A percentile compares a stretch with the other conserved stretches of the same genome.
These are phyloP conservation scores for Stegodyphus mimosarum DNA, from an alignment of 1,140 invertebrate genomes.

Conservation along the genomic window DNA sequence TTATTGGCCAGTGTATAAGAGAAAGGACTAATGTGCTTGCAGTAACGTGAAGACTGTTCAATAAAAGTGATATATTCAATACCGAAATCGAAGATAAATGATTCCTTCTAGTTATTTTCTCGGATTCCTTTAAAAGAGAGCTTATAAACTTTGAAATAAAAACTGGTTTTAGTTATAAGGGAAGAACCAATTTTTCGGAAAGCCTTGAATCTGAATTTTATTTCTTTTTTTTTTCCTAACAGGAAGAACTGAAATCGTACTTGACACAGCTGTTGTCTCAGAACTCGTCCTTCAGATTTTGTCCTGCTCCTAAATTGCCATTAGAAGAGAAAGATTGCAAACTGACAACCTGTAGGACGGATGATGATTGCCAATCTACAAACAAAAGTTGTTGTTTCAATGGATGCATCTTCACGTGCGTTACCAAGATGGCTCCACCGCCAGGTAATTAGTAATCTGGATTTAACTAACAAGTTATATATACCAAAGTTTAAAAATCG, in stretches of 20 bases:
- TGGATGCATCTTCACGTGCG: constrained; percentile 52
- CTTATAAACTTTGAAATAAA: no score
- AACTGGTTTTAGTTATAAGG: no score
- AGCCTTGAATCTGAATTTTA: no score
- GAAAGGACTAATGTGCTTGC: no score
- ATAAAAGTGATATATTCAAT: no score
- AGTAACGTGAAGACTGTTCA: no score
- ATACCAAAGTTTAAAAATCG: no score
- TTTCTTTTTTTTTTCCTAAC: background rate
- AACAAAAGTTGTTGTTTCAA: constrained; percentile 56
- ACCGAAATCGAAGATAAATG: no score
- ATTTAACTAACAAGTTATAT: background rate
- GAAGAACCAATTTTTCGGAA: no score
- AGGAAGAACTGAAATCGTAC: constrained; percentile 27
- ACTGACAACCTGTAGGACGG: background rate
- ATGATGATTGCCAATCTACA: constrained; percentile 13
- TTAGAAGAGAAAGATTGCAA: constrained; percentile 6
- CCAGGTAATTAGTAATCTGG: constrained; percentile 31
- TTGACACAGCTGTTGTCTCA: constrained; percentile 20
- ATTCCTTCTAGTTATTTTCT: no score
- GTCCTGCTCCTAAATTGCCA: constrained; percentile 43
- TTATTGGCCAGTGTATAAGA: no score
- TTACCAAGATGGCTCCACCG: constrained; percentile 14
- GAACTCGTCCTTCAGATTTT: constrained; percentile 7
- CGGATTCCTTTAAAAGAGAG: no score